Percentiles rank a stretch among this genome's conserved stretches.
These are phyloP conservation scores for Tamandua tetradactyla DNA, from an alignment of 2,797 vertebrate genomes.

Conservation along the genomic window DNA sequence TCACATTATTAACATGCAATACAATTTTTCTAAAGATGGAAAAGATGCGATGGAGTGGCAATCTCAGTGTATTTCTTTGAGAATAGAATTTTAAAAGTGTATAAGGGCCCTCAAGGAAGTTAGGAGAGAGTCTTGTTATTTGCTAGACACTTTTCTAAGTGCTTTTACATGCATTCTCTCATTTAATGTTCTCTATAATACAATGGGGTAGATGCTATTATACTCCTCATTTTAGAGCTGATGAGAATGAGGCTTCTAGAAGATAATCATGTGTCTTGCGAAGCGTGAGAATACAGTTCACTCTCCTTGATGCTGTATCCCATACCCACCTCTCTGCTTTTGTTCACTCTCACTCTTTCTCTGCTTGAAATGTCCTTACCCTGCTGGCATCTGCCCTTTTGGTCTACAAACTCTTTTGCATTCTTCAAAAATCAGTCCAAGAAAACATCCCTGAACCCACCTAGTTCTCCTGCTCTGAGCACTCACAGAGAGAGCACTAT, in stretches of 20 bases:
- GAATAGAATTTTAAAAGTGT: slow-evolving; percentile 38
- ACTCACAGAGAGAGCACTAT: not conserved
- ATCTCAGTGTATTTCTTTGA: slow-evolving; percentile 26
- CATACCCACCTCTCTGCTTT: not conserved
- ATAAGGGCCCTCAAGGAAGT: not conserved
- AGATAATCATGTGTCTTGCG: not conserved
- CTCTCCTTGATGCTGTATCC: not conserved
- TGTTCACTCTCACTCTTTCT: not conserved
- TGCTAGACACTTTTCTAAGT: slow-evolving; percentile 6
- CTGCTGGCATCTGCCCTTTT: not conserved
- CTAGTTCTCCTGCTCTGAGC: not conserved
- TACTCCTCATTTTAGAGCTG: not conserved
- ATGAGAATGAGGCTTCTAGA: not conserved
- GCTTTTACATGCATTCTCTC: not conserved
- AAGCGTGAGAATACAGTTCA: not conserved
- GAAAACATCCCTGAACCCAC: not conserved
- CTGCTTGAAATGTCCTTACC: not conserved
- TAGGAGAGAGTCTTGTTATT: not conserved
- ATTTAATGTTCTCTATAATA: not conserved
- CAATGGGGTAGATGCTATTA: not conserved
- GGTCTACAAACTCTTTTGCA: not conserved
- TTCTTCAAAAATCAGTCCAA: not conserved
- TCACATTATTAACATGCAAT: slow-evolving; percentile 62
- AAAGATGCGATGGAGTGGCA: not conserved
- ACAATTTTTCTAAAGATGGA: slow-evolving; percentile 30